Evolutionary conservation across 2,797 vertebrate genomes (phyloP).

Genomic region (Natrix natrix): DNA sequence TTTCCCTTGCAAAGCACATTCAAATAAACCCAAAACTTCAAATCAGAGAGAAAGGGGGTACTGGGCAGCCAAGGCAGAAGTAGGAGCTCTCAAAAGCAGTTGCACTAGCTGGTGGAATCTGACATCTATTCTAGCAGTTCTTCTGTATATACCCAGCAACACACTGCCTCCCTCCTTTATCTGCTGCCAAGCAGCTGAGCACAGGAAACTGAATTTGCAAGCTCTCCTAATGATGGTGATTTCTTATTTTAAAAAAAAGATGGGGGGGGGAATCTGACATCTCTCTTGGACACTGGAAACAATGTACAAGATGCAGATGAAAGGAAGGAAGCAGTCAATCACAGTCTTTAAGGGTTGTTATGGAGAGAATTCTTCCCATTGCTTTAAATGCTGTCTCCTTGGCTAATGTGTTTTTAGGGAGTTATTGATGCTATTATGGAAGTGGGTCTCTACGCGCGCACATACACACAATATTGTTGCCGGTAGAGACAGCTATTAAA

Average conservation of each 20-base stretch:
- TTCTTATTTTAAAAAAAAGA: slow-evolving; percentile 10
- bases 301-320: slow-evolving; percentile 21
- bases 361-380: background rate
- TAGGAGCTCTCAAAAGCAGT: background rate
- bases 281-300: slow-evolving; percentile 15
- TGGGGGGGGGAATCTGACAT: background rate
- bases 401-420: background rate
- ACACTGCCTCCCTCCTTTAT: background rate
- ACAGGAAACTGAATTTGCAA: background rate
- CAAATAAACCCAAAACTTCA: background rate
- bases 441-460: background rate
- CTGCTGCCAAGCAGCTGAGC: background rate
- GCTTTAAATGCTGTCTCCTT: background rate
- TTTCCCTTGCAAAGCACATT: background rate
- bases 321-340: background rate
- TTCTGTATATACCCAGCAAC: background rate
- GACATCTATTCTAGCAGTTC: background rate
- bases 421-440: background rate
- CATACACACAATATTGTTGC: background rate
- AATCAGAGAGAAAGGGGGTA: too few relatives aligned
- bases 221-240: background rate
- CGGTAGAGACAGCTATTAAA: background rate
- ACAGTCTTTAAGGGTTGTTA: background rate
- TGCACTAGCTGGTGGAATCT: background rate
- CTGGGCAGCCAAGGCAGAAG: background rate